These are phyloP conservation scores for Sesia apiformis DNA, from an alignment of 2,888 invertebrate species.

Conservation along the genomic window DNA sequence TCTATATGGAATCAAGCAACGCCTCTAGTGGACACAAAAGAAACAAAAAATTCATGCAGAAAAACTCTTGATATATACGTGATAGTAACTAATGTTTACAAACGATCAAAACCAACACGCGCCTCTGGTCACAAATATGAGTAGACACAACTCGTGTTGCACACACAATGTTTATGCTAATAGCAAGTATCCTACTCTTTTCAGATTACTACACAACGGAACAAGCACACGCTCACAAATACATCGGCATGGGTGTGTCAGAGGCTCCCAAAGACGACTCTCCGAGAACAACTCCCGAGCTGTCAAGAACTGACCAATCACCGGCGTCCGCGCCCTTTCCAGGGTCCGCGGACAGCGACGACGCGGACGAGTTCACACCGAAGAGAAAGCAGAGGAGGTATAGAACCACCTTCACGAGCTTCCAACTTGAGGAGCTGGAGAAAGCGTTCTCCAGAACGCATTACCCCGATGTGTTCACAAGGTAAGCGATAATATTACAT, in stretches of 20 bases:
- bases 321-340: constrained; percentile 64
- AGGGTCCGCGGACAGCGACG: constrained; percentile 78
- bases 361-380: constrained; percentile 86
- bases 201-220: constrained; percentile 60
- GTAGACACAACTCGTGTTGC: too few species aligned
- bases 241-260: constrained; percentile 53
- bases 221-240: constrained; percentile 41
- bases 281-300: constrained; percentile 59
- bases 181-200: too few species aligned
- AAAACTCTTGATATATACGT: too few species aligned
- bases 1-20: too few species aligned
- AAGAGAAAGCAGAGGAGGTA: constrained; percentile 93
- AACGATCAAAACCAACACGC: too few species aligned
- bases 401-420: constrained; percentile 95
- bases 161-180: too few species aligned
- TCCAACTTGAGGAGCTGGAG: constrained; percentile 95
- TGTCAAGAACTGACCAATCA: constrained; percentile 51
- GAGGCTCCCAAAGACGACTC: constrained; percentile 56
- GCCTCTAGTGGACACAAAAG: too few species aligned
- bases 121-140: too few species aligned
- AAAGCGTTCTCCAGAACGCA: constrained; percentile 98
- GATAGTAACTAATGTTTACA: too few species aligned
- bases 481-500: constrained; percentile 67
- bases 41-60: too few species aligned
- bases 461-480: constrained; percentile 98